These are phyloP conservation scores for Chironex yamaguchii DNA, from an alignment of 30 jellyfish, hydroid and myxozoan species.

Conservation along the genomic window DNA sequence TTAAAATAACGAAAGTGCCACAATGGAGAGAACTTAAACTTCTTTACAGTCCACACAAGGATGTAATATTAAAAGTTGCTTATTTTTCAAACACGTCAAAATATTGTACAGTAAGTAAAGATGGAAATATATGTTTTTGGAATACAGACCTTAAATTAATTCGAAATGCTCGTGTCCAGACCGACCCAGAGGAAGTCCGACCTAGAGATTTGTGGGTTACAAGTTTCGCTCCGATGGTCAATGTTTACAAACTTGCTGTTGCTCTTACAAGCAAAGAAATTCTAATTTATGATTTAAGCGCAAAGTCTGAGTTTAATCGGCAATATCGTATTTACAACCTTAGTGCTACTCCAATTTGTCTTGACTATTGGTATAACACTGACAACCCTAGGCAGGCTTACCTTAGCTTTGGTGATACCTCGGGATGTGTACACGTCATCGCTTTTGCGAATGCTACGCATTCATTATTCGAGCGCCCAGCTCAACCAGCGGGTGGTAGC, in stretches of 20 bases:
- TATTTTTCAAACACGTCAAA: slow-evolving; percentile 58
- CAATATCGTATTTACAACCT: slow-evolving; percentile 81
- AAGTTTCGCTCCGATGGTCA: slow-evolving; percentile 74
- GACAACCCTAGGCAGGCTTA: slow-evolving; percentile 62
- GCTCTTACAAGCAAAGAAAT: slow-evolving; percentile 88
- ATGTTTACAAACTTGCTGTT: slow-evolving; percentile 78
- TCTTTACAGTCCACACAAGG: slow-evolving; percentile 82
- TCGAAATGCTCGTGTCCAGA: slow-evolving; percentile 71
- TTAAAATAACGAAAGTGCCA: slow-evolving; percentile 82
- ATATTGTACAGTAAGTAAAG: slow-evolving; percentile 78
- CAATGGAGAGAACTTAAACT: slow-evolving; percentile 86
- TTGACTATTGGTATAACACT: slow-evolving; percentile 82
- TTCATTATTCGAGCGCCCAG: slow-evolving; percentile 86
- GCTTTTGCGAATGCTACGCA: slow-evolving; percentile 66
- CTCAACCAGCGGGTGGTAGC: slow-evolving; percentile 75
- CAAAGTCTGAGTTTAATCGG: slow-evolving; percentile 79
- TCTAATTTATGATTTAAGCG: slow-evolving; percentile 75
- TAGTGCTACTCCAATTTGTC: slow-evolving; percentile 77
- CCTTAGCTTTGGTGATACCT: slow-evolving; percentile 87
- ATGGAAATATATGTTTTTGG: slow-evolving; percentile 86
- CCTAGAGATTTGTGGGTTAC: slow-evolving; percentile 96
- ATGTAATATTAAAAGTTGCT: slow-evolving; percentile 60
- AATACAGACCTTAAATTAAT: slow-evolving; percentile 38
- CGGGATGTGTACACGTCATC: slow-evolving; percentile 80
- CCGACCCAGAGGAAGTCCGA: slow-evolving; percentile 80